Evolutionary conservation across 2,113 vertebrate species (phyloP), one percentile per base, ranked within the genome.

Genomic region (Lathamus discolor): DNA sequence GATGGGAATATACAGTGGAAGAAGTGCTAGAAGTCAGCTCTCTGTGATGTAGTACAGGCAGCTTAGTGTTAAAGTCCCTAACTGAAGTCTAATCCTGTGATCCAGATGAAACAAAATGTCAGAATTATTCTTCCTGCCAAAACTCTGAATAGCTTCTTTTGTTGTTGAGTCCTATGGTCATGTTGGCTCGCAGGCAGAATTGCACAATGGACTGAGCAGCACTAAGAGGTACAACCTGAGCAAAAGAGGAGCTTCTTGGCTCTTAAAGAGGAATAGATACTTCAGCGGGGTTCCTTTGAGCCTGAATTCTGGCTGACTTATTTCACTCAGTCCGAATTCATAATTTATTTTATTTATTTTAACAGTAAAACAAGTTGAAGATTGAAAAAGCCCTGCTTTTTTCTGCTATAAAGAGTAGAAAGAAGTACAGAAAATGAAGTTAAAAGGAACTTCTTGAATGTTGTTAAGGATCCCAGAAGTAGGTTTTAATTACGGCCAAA

Each of bases 401-500:
- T 33, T 9, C n/a, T 51, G 29, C 41, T 95, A 88, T 80, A 78
- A 90, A 86, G 76, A 73, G 79, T 28, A 81, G 55, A 90, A 92
- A 55, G 82, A 92, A 54, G 25, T 44, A 68, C 46, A 89, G 75
- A 92, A 86, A 51, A 31, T 22, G n/a, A 84, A 74, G 63, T 83
- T 92, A 86, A 93, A 92, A 95, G 76, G 14, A 74, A 29, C 77
- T 86, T 75, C 84, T 82, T 85, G 54, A 81, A 88, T 85, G 59
- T 87, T 93, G 41, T 94, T 91, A 85, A 82, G 72, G 67, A 88
- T 93, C 96, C 74, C 72, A 83, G 72, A 95, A 95, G 76, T 92
- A 74, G 87, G 79, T 79, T 95, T 90, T 88, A 92, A 83, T 83
- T 92, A 81, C 57, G 93, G 93, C 95, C 88, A 92, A 94, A 94